phyloP scores from a whole-genome alignment of 2,797 vertebrate genomes.

The Nannoperca obscura region DNA sequence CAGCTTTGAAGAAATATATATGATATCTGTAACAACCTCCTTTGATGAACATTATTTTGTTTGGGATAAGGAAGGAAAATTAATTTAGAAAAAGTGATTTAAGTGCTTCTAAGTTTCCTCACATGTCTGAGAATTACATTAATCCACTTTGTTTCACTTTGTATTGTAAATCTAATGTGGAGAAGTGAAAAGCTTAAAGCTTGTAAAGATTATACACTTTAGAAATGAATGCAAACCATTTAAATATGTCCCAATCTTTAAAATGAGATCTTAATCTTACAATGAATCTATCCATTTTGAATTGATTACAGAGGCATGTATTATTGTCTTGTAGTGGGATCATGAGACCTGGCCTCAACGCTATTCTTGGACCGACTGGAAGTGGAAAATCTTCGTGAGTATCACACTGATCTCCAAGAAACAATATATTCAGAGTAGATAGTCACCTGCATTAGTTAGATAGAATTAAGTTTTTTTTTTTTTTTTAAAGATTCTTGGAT shows the following conservation, averaged over 20 bases:
- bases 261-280: neutral
- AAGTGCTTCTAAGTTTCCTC: neutral
- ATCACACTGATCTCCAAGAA: neutral
- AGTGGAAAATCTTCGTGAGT: slow-evolving; percentile 91
- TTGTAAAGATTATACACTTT: neutral
- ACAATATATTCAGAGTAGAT: neutral
- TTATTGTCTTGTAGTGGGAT: slow-evolving; percentile 84
- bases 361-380: slow-evolving; percentile 89
- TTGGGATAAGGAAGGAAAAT: neutral
- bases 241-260: neutral
- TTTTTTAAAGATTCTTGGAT: slow-evolving; percentile 85
- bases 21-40: neutral
- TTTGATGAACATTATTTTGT: slow-evolving; percentile 18
- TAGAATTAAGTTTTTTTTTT: neutral
- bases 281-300: neutral
- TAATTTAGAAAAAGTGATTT: neutral
- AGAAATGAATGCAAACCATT: neutral
- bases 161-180: neutral
- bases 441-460: slow-evolving; percentile 1
- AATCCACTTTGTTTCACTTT: slow-evolving; percentile 13
- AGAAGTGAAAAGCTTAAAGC: neutral
- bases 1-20: neutral
- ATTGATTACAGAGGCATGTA: slow-evolving; percentile 20
- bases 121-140: neutral
- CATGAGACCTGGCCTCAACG: slow-evolving; percentile 89